phyloP scores from a whole-genome alignment of 2,113 vertebrate species.

The Rhea americana region DNA sequence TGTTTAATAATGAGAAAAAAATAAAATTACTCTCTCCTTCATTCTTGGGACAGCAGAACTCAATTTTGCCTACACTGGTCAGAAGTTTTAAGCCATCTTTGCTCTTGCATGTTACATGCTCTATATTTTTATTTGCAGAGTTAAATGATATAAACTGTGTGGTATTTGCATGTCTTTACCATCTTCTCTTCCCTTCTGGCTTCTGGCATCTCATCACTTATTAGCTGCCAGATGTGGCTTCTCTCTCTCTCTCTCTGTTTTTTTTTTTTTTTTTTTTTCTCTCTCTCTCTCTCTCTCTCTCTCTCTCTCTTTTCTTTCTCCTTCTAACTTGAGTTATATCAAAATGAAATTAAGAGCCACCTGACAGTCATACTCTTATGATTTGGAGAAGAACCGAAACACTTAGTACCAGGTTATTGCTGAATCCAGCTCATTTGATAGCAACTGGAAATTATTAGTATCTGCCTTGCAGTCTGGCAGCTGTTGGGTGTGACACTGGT shows the following conservation, averaged over 20 bases:
- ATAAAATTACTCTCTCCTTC: not conserved
- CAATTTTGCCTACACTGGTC: not conserved
- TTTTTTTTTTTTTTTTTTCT: not conserved
- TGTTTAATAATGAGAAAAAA: not conserved
- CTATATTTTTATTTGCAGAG: not conserved
- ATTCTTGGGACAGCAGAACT: not conserved
- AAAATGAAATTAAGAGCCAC: not conserved
- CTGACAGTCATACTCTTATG: not conserved
- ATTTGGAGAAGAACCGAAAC: not conserved
- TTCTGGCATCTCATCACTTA: not conserved
- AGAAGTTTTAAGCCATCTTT: not conserved
- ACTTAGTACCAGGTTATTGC: not conserved
- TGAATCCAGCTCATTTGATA: not conserved
- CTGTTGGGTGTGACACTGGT: not conserved
- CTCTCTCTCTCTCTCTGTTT: not conserved
- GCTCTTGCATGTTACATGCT: not conserved
- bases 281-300: not conserved
- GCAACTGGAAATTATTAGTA: not conserved
- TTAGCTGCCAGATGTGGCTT: not conserved
- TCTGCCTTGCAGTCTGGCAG: not conserved
- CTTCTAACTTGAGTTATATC: not conserved
- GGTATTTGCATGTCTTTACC: not conserved
- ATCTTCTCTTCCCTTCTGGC: not conserved
- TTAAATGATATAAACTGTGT: not conserved
- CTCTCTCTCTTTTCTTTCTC: not conserved